Percentiles rank a stretch among this genome's conserved stretches.
Evolutionary conservation across 2,888 invertebrate species (phyloP).

Genomic region (Frankliniella intonsa): DNA sequence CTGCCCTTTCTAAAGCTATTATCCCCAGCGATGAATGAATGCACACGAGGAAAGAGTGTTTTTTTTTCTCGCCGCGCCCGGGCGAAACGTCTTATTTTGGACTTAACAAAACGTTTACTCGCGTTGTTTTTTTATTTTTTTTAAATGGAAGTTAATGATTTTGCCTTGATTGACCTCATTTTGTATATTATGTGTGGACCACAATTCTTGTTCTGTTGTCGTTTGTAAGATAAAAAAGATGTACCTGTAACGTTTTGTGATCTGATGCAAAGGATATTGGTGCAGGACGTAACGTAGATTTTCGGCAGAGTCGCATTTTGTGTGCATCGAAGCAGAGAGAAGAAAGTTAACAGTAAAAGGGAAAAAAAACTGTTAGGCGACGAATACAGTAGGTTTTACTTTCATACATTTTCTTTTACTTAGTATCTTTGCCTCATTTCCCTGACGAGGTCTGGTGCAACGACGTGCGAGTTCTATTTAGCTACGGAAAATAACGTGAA

Average conservation of each 20-base stretch:
- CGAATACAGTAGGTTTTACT: too few relatives aligned
- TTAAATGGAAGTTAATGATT: neutral
- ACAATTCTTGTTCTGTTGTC: neutral
- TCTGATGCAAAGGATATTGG: neutral
- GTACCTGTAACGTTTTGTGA: constrained; percentile 17
- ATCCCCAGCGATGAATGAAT: neutral
- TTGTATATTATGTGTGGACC: too few relatives aligned
- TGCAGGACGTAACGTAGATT: neutral
- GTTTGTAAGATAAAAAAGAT: neutral
- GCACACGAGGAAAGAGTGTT: too few relatives aligned
- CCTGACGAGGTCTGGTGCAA: too few relatives aligned
- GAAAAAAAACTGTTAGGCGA: too few relatives aligned
- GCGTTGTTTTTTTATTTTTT: neutral
- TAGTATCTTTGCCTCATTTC: too few relatives aligned
- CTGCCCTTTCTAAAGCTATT: neutral
- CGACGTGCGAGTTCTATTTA: too few relatives aligned
- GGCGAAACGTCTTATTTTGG: too few relatives aligned
- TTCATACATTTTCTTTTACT: too few relatives aligned
- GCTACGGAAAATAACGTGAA: too few relatives aligned
- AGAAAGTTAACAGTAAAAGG: too few relatives aligned
- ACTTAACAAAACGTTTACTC: neutral
- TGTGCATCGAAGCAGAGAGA: neutral
- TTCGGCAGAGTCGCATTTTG: neutral
- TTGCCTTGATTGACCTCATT: neutral
- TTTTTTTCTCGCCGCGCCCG: too few relatives aligned